Evolutionary conservation across 2,797 vertebrate genomes (phyloP).

Genomic region (Astyanax mexicanus): DNA sequence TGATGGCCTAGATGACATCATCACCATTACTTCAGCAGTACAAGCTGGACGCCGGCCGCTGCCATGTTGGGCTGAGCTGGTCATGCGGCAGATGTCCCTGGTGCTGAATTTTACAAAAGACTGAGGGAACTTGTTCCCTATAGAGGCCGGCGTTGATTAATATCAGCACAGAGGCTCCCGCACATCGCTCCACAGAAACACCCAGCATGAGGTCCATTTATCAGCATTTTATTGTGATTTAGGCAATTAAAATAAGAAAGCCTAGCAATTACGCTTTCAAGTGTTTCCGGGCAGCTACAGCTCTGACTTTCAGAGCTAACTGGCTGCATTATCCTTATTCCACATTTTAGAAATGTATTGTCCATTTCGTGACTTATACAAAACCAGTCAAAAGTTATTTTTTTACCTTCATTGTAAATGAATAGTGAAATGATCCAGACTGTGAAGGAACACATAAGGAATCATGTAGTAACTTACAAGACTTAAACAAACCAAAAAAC

Average conservation of each 20-base stretch:
- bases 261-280: too few species aligned
- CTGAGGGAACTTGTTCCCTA: not conserved
- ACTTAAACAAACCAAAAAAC: too few species aligned
- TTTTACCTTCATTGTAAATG: too few species aligned
- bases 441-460: too few species aligned
- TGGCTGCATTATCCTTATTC: too few species aligned
- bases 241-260: not conserved
- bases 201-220: not conserved
- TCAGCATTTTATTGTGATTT: not conserved
- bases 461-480: too few species aligned
- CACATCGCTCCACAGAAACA: not conserved
- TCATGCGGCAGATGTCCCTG: conserved; percentile 1
- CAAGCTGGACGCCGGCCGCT: conserved; percentile 18
- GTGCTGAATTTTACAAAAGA: not conserved
- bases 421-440: too few species aligned
- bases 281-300: too few species aligned
- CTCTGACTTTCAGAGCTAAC: too few species aligned
- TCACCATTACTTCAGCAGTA: conserved; percentile 37
- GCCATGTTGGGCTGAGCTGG: conserved; percentile 17
- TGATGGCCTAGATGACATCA: conserved; percentile 44
- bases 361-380: too few species aligned
- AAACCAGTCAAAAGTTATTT: too few species aligned
- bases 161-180: not conserved
- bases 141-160: not conserved
- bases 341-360: too few species aligned